Evolutionary conservation across 2,113 vertebrate species (phyloP), one percentile per base, ranked within the genome.

Genomic region (Pavo muticus): DNA sequence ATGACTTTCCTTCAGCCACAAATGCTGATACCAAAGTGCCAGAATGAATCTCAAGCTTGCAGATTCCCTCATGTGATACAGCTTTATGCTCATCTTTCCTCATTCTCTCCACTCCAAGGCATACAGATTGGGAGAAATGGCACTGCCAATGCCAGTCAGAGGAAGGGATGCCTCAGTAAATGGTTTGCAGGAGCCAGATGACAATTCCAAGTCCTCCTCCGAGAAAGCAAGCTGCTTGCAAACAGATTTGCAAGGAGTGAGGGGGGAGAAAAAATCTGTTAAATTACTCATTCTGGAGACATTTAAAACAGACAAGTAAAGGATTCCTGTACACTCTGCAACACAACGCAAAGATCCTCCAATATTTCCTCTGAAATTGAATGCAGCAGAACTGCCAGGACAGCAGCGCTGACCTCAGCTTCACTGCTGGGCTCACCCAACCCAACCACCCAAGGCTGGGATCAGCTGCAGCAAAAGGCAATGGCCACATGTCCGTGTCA

Each of bases 181-280:
- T 0, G 78, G 86, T 40, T 60, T 27, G 16, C 87, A 48, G 85
- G 93, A 95, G 94, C 93, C 95, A 96, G 84, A 12, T 7, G 54
- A 83, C 14, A 68, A 37, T 95, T 96, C 93, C 96, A 96, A 93
- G 94, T 82, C 93, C 89, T 95, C 87, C 87, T 91, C 68, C 32
- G 9, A 91, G 95, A 82, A 89, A 84, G 89, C 94, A 94, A 94
- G 91, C 94, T 94, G 95, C 94, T 97, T 96, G 95, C 95, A 97
- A 96, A 97, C 95, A 94, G 95, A 95, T 95, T 95, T 95, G 88
- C 94, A 93, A 95, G 81, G 69, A 80, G 82, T 3, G 40, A 72
- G 64, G 32, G 61, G 9, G 56, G 10, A 4, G 11, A 48, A 74
- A 68, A 52, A 50, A 93, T 87, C 87, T 95, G 94, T 48, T 82